phyloP scores from a whole-genome alignment of 2,888 invertebrate species.

The Pammene fasciana region DNA sequence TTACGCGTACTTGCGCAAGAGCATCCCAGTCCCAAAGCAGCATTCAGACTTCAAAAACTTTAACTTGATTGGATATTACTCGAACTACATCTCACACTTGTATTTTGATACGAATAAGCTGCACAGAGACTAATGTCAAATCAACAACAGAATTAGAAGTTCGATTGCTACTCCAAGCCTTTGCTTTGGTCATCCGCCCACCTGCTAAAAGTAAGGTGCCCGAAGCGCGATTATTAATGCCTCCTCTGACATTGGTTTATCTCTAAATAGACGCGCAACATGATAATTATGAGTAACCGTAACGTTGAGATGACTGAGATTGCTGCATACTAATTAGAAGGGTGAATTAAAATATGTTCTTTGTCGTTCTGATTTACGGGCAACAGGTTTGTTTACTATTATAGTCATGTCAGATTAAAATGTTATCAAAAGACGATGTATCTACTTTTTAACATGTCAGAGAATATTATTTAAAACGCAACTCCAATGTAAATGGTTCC shows the following conservation, averaged over 20 bases:
- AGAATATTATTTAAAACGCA: too few species aligned
- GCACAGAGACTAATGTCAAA: neutral
- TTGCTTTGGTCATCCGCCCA: slow-evolving; percentile 38
- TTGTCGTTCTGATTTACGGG: slow-evolving; percentile 3
- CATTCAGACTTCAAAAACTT: neutral
- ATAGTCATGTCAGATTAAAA: neutral
- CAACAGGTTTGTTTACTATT: slow-evolving; percentile 9
- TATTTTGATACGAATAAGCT: neutral
- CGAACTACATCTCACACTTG: neutral
- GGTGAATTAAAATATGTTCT: slow-evolving; percentile 10
- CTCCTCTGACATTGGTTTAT: slow-evolving; percentile 41
- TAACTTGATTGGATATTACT: neutral
- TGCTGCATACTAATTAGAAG: slow-evolving; percentile 23
- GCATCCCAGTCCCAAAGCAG: slow-evolving; percentile 26
- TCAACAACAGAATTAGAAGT: neutral
- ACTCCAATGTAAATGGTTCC: too few species aligned
- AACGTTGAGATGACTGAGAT: slow-evolving; percentile 31
- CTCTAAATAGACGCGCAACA: slow-evolving; percentile 38
- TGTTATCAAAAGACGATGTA: neutral
- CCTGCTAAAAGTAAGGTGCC: slow-evolving; percentile 41
- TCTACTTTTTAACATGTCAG: too few species aligned
- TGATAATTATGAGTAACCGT: slow-evolving; percentile 39
- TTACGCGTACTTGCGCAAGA: slow-evolving; percentile 40
- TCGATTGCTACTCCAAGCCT: neutral
- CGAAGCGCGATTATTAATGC: slow-evolving; percentile 39